A percentile compares a stretch with the other conserved stretches of the same genome.
Conservation (phyloP, 1,140 invertebrate genomes). For the Scaptodrosophila lebanonensis region DNA sequence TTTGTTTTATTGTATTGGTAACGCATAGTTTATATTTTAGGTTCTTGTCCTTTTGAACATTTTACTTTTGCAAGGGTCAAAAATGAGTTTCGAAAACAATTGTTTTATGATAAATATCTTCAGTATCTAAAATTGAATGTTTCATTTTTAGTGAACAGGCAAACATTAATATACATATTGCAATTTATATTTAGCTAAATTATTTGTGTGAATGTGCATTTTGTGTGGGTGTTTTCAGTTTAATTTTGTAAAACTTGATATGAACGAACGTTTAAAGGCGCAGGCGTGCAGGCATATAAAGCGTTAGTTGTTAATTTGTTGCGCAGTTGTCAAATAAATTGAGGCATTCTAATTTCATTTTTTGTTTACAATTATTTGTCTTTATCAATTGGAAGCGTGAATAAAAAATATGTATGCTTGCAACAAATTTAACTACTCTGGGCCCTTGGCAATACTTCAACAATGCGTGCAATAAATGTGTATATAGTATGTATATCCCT, state of each 20-base stretch:
- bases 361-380: slow-evolving; percentile 29
- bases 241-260: slow-evolving; percentile 38
- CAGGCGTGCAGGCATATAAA: slow-evolving; percentile 8
- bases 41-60: slow-evolving; percentile 41
- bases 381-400: slow-evolving; percentile 56
- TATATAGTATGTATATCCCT: slow-evolving; percentile 45
- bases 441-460: slow-evolving; percentile 64
- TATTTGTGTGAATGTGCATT: slow-evolving; percentile 20
- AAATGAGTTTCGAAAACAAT: slow-evolving; percentile 30
- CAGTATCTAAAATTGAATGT: too few relatives aligned
- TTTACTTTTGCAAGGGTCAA: slow-evolving; percentile 47
- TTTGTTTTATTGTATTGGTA: slow-evolving; percentile 46
- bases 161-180: slow-evolving; percentile 61
- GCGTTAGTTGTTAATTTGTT: too few relatives aligned
- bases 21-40: slow-evolving; percentile 53
- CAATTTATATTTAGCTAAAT: slow-evolving; percentile 25
- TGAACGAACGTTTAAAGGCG: slow-evolving; percentile 37
- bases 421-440: slow-evolving; percentile 67
- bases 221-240: too few relatives aligned
- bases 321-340: slow-evolving; percentile 46
- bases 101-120: too few relatives aligned
- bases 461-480: slow-evolving; percentile 21
- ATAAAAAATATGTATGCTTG: slow-evolving; percentile 23
- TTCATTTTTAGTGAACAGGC: slow-evolving; percentile 43
- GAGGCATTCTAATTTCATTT: slow-evolving; percentile 57